A percentile compares a stretch with the other conserved stretches of the same genome.
phyloP scores from a whole-genome alignment of 2,113 vertebrate genomes.

The Oreochromis tanganicae region DNA sequence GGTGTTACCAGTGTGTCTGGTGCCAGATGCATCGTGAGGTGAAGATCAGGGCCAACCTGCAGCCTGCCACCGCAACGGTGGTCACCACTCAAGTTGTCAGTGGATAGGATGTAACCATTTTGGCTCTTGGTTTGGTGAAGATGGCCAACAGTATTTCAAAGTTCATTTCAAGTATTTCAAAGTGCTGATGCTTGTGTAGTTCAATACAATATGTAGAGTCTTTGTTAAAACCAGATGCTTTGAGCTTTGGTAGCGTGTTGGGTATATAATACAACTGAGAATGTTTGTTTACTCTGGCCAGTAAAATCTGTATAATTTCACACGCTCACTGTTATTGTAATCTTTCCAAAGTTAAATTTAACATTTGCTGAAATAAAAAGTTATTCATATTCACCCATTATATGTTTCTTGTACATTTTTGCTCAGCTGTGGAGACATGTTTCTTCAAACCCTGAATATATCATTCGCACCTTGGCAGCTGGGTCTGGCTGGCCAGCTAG shows the following conservation, averaged over 20 bases:
- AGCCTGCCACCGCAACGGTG: background rate
- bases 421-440: background rate
- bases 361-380: background rate
- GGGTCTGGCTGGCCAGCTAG: background rate
- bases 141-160: background rate
- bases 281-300: rapidly evolving
- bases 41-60: rapidly evolving
- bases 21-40: background rate
- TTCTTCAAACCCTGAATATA: background rate
- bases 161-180: rapidly evolving
- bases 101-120: background rate
- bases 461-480: rapidly evolving
- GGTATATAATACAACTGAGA: background rate
- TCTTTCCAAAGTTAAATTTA: rapidly evolving
- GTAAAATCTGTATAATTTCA: background rate
- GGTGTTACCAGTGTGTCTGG: rapidly evolving
- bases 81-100: background rate
- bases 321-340: too few relatives aligned
- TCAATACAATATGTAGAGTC: rapidly evolving
- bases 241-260: rapidly evolving
- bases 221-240: rapidly evolving
- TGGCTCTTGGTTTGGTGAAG: background rate
- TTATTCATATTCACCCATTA: background rate
- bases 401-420: background rate
- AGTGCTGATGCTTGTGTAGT: rapidly evolving